Base-by-base conservation (phyloP, 2,113 vertebrate species). In the Otus sunia region DNA sequence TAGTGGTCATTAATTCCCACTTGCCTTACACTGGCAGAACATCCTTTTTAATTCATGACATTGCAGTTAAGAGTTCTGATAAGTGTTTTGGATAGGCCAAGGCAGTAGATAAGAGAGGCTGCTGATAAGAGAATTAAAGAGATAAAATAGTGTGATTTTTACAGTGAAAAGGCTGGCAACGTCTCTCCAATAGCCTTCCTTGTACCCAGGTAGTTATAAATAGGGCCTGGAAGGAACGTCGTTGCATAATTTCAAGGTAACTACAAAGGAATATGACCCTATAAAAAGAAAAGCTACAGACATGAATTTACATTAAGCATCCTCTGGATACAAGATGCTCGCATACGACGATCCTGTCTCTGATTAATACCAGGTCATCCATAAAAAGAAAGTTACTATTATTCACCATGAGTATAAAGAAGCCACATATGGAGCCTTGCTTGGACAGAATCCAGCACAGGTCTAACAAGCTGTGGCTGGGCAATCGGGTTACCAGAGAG, bases 1-100 rank as follows among this genome's bases (percentile, higher is more conserved):
- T 78, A 87, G 66, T 72, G 41, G 74, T 53, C 94, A 92, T 94
- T 90, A 96, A 95, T 92, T 94, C 66, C 83, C 73, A 68, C 82
- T 75, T 78, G 37, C 80, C 91, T 89, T 78, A 72, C 66, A 75
- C 1, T 79, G 77, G 86, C 86, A 94, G 89, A 95, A 94, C 66
- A 91, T 43, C 53, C 66, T 76, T 95, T 94, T 82, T 89, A 94
- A 90, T 91, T 94, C 91, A 85, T 26, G 62, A 78, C 62, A 78
- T 0, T 68, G 80, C 73, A 75, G 86, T 71, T 64, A 49, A 49
- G 37, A 90, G 14, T 82, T 91, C 83, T 89, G 79, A 30, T 80
- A 77, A 94, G 86, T 85, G 84, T 81, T 92, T 94, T 58, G 84
- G 89, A 82, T 82, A 95, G 88, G 88, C 36, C 3, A 5, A 90